Evolutionary conservation across 2,888 invertebrate genomes (phyloP).

Genomic region (Eulithis testata): DNA sequence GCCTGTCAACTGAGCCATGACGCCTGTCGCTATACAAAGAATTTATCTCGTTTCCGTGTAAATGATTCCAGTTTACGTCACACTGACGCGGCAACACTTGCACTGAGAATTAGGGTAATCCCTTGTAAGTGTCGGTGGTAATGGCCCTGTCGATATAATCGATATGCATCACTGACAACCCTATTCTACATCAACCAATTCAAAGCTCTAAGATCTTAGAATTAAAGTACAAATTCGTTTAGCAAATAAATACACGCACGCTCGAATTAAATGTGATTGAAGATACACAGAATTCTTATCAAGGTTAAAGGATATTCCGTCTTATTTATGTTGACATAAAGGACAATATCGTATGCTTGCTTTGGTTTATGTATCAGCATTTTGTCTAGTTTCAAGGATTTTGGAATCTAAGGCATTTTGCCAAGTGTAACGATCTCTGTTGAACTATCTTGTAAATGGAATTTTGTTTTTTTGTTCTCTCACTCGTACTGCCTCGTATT

Average conservation of each 20-base stretch:
- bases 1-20: no score
- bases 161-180: slow-evolving; percentile 32
- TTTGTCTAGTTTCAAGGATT: slow-evolving; percentile 13
- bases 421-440: background rate
- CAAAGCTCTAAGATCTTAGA: background rate
- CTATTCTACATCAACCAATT: slow-evolving; percentile 1
- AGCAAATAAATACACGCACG: slow-evolving; percentile 4
- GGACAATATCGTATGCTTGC: background rate
- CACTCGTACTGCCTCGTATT: no score
- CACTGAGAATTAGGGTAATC: slow-evolving; percentile 50
- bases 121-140: slow-evolving; percentile 44
- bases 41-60: slow-evolving; percentile 17
- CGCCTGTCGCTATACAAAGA: no score
- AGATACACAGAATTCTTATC: slow-evolving; percentile 19
- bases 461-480: no score
- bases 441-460: no score
- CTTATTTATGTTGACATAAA: slow-evolving; percentile 3
- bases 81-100: slow-evolving; percentile 44
- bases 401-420: slow-evolving; percentile 14
- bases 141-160: slow-evolving; percentile 42
- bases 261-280: slow-evolving; percentile 15
- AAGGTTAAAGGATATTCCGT: background rate
- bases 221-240: slow-evolving; percentile 8
- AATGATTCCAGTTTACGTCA: slow-evolving; percentile 30
- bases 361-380: slow-evolving; percentile 9